A percentile compares a stretch with the other conserved stretches of the same genome.
Conservation (phyloP, 2,888 invertebrate species). For the Limnephilus rhombicus region DNA sequence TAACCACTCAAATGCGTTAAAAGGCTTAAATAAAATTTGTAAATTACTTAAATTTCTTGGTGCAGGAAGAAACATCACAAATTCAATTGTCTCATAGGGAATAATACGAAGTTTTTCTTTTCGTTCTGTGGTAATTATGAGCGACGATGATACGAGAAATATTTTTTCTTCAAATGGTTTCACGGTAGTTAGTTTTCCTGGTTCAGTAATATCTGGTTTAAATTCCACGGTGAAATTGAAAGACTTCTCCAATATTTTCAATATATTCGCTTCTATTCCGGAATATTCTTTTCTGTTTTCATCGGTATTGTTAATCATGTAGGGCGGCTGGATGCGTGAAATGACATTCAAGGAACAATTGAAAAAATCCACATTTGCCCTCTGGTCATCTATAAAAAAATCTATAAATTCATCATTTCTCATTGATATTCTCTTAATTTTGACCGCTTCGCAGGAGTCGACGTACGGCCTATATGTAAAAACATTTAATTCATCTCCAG, state of each 20-base stretch:
- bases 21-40: constrained; percentile 44
- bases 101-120: background rate
- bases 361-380: background rate
- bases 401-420: background rate
- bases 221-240: constrained; percentile 14
- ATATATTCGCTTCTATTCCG: background rate
- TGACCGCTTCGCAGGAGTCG: background rate
- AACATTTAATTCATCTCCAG: background rate
- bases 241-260: background rate
- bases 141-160: background rate
- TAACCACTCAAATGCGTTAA: constrained; percentile 2
- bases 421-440: background rate
- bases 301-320: background rate
- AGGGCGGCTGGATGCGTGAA: background rate
- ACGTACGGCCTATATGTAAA: background rate
- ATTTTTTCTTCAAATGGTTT: constrained; percentile 30
- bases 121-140: constrained; percentile 4
- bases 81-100: background rate
- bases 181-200: background rate
- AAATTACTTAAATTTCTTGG: constrained; percentile 13
- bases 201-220: background rate
- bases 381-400: background rate
- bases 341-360: background rate
- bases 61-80: constrained; percentile 5
- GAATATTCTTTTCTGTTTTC: background rate